phyloP scores from a whole-genome alignment of 2,113 vertebrate species.

The Glaucidium brasilianum region DNA sequence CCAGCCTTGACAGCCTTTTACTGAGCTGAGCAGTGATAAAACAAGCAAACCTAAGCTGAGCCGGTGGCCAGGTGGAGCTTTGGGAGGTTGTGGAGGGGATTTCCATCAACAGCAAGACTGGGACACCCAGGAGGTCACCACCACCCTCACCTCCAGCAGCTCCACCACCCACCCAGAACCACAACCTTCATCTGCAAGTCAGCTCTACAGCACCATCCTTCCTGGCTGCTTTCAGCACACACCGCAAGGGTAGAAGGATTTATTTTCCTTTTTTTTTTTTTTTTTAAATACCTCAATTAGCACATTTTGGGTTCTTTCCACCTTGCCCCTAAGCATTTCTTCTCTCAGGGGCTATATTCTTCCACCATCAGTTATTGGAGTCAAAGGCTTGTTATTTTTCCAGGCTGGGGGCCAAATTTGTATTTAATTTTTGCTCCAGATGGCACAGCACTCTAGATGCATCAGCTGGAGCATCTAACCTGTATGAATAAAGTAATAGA shows the following conservation, averaged over 20 bases:
- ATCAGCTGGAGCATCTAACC: conserved; percentile 29
- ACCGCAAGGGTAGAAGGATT: not conserved
- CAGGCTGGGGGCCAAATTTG: conserved; percentile 28
- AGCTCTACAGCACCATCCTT: not conserved
- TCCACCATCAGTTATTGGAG: not conserved
- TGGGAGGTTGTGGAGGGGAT: not conserved
- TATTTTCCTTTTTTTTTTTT: not conserved
- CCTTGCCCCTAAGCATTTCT: not conserved
- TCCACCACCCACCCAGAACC: not conserved
- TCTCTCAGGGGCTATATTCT: not conserved
- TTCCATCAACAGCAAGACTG: not conserved
- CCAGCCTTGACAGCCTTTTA: not conserved
- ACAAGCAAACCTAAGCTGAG: not conserved
- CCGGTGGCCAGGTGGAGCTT: not conserved
- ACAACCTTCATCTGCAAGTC: not conserved
- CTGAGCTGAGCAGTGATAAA: fast-evolving
- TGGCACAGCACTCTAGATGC: conserved; percentile 1
- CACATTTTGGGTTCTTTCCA: not conserved
- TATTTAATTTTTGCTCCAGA: conserved; percentile 47
- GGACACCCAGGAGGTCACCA: not conserved
- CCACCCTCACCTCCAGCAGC: not conserved
- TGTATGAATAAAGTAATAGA: conserved; percentile 37
- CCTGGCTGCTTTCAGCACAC: not conserved
- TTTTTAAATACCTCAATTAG: not conserved
- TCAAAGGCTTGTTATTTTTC: conserved; percentile 6